Base-by-base conservation (phyloP, 2,888 invertebrate genomes). In the Cyaniris semiargus region DNA sequence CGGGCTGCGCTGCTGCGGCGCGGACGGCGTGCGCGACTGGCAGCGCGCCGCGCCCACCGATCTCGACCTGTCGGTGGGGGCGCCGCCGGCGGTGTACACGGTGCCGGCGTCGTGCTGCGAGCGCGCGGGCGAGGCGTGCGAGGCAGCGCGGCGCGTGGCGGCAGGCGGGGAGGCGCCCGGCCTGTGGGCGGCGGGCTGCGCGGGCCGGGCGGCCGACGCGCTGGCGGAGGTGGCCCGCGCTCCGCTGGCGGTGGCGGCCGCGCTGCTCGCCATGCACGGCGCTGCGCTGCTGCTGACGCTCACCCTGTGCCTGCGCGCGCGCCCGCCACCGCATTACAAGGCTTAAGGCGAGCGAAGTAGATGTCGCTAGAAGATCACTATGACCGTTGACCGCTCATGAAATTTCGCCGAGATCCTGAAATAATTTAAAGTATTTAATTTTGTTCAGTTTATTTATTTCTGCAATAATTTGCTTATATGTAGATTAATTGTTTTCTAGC, bases 11-110 rank as follows among this genome's bases (percentile, higher is more conserved):
- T 99, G 99, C 88, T 99, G 99, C 92, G 99, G 99, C 76, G 98
- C 98, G 82, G 97, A 97, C 86, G 96, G 97, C n/a, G 97, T 97
- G 81, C 97, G 98, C 90, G 99, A 99, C 94, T 99, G 99, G 99
- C 92, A 89, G 86, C 83, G 82, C 80, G 88, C 92, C 66, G 84
- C 81, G 60, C 76, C 58, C 75, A 82, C 31, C 71, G 80, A 87
- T 77, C 88, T 92, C 13, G 91, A 92, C 85, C 87, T 92, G 79
- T 89, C 89, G 56, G 89, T 92, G 81, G 82, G 85, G 78, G 93
- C 92, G 81, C 85, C 88, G 77, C 66, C 86, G 80, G 80, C 83
- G 66, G 84, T 85, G 85, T 92, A 90, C 86, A 83, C 83, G 83
- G 92, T 91, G 86, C 93, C 92, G 31, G 82, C 84, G 31, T 90